These are phyloP conservation scores for Chelonus formosanus DNA, from an alignment of 2,888 invertebrate genomes.

Conservation along the genomic window DNA sequence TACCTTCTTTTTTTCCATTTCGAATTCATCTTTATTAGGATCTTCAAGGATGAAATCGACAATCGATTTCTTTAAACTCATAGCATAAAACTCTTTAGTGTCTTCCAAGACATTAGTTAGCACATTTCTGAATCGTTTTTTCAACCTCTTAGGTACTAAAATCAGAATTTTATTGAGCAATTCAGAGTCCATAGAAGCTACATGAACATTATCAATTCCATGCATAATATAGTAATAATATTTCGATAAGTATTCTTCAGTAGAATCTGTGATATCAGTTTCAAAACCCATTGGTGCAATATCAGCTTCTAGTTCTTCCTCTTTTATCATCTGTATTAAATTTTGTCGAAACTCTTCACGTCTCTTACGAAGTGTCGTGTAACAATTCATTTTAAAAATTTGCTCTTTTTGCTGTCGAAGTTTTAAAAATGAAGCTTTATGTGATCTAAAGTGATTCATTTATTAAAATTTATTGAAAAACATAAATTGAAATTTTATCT, in stretches of 20 bases:
- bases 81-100: conserved; percentile 84
- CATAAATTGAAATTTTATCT: no score
- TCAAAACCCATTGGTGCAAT: conserved; percentile 44
- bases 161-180: conserved; percentile 74
- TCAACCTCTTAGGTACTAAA: conserved; percentile 72
- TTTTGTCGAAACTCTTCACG: conserved; percentile 84
- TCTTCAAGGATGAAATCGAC: conserved; percentile 91
- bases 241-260: conserved; percentile 75
- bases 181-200: conserved; percentile 81
- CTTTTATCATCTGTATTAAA: conserved; percentile 77
- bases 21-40: conserved; percentile 63
- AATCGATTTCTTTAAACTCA: conserved; percentile 89
- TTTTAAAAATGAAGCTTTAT: conserved; percentile 33
- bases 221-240: conserved; percentile 92
- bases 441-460: conserved; percentile 29
- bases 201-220: conserved; percentile 89
- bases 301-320: conserved; percentile 66
- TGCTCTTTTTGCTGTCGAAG: conserved; percentile 42
- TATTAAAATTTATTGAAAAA: no score
- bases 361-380: conserved; percentile 75
- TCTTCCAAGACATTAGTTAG: conserved; percentile 75
- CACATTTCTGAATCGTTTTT: conserved; percentile 70
- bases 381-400: conserved; percentile 67
- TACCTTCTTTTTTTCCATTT: conserved; percentile 34
- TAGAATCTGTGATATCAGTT: no score